Base-by-base conservation (phyloP, 92 coral and sea anemone genomes). In the Porites divaricata region DNA sequence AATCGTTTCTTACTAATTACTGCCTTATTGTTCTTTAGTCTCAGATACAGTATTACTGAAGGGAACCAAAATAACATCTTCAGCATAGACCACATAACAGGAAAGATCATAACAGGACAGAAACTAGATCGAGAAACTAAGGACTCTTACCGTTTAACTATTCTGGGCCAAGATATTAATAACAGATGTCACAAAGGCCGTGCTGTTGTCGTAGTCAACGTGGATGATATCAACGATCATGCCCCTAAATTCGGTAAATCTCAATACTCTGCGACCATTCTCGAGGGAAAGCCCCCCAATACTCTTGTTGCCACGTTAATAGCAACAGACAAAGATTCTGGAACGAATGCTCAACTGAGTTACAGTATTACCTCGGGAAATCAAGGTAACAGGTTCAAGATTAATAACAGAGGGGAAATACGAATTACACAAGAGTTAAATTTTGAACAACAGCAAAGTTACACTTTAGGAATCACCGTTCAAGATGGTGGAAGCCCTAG, bases 101-200 rank as follows among this genome's bases (percentile, higher is more conserved):
- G 97, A 11, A 50, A 22, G 21, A 88, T 97, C n/a, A 15, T 1
- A 7, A 91, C 95, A 16, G 67, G 81, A 25, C 70, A 62, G 28
- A 68, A 24, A 49, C 88, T 94, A 17, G 98, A 94, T 85, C 91
- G 94, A 2, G 98, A 94, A 63, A 67, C 35, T 1, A 76, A 77
- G 14, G 74, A 90, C 16, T 74, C 90, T 8, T 88, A 92, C 81
- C 87, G 87, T 20, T 72, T 94, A 52, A 93, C 94, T 0, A 91
- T 94, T 14, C 81, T 87, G 9, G 98, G 88, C 4, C 89, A 78
- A 61, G 83, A 94, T 87, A 57, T 28, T 1, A 51, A 70, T 1
- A 94, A 90, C 72, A 75, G 72, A 8, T 94, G 98, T 9, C 98
- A 94, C 75, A 95, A 93, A 66, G 98, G 99, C n/a, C 88, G 99